Percentiles rank a stretch among this genome's conserved stretches.
These are phyloP conservation scores for Cnemophilus loriae DNA, from an alignment of 2,113 vertebrate genomes.

Conservation along the genomic window DNA sequence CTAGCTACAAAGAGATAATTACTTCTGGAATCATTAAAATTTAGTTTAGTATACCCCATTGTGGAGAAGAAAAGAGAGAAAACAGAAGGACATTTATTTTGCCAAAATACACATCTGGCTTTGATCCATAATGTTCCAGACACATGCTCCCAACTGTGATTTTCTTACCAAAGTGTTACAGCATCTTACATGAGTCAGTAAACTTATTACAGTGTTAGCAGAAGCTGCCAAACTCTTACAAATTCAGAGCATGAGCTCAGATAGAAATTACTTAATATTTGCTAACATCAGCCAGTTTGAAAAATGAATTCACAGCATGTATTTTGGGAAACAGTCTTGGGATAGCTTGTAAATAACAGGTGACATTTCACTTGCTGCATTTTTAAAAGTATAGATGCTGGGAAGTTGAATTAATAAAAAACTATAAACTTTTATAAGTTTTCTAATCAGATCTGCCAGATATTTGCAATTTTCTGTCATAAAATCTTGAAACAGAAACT, in stretches of 20 bases:
- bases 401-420: neutral
- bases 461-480: neutral
- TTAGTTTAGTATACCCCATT: neutral
- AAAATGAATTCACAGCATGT: conserved; percentile 31
- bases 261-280: conserved; percentile 46
- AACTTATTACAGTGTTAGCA: neutral
- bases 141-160: conserved; percentile 12
- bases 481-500: conserved; percentile 5
- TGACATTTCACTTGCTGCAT: conserved; percentile 28
- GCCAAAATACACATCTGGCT: conserved; percentile 26
- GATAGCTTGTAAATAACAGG: conserved; percentile 39
- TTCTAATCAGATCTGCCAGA: neutral
- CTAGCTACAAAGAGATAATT: neutral
- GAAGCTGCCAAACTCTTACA: conserved; percentile 42
- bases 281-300: conserved; percentile 23
- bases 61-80: neutral
- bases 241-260: conserved; percentile 26
- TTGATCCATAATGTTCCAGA: conserved; percentile 6
- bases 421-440: neutral
- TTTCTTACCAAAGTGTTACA: conserved; percentile 33
- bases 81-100: neutral
- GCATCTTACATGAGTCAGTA: conserved; percentile 48
- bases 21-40: neutral
- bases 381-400: conserved; percentile 5
- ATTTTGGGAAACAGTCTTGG: conserved; percentile 9